Base-by-base conservation (phyloP, 1,140 invertebrate species). In the Heterodera schachtii region DNA sequence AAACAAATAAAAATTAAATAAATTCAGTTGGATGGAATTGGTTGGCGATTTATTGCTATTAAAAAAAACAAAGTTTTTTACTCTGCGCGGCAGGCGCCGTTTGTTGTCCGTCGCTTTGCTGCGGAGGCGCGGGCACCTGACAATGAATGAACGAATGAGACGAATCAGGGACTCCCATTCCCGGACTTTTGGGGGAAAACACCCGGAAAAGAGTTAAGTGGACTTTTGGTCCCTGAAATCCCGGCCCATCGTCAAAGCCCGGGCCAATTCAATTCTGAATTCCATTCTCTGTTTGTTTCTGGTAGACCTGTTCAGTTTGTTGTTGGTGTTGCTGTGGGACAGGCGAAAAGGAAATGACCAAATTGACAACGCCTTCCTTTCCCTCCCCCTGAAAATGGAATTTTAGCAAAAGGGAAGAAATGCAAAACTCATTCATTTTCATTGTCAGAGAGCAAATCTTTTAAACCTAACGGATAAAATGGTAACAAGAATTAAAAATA, bases 341-440 rank as follows among this genome's bases (percentile, higher is more conserved):
- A 83, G 90, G 90, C 19, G 78, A 44, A 81, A 92, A 92, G 43
- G 91, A 91, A 74, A 93, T 89, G 31, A 93, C 90, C 8, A 93
- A 84, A 82, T 93, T 93, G 79, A 94, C 91, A 70, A 93, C 93
- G 57, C 96, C 96, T 91, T 98, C 96, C 89, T 94, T 93, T 78
- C 94, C 94, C 81, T 97, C 95, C 11, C 96, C 96, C 90, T 82
- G 16, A 41, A 79, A 13, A 47, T 6, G 21, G 41, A 95, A 95
- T 90, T 95, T 95, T 44, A 95, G 95, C 11, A 13, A 46, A 74
- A 73, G 74, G 43, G 44, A 79, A 19, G 16, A 19, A 64, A 3
- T 66, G 77, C 47, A 16, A 21, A 31, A 16, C n/a, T 31, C 31
- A 31, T 31, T 31, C 31, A 31, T 31, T 31, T 0, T 31, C n/a